Evolutionary conservation across 2,797 vertebrate genomes (phyloP).

Genomic region (Danio kyathit): DNA sequence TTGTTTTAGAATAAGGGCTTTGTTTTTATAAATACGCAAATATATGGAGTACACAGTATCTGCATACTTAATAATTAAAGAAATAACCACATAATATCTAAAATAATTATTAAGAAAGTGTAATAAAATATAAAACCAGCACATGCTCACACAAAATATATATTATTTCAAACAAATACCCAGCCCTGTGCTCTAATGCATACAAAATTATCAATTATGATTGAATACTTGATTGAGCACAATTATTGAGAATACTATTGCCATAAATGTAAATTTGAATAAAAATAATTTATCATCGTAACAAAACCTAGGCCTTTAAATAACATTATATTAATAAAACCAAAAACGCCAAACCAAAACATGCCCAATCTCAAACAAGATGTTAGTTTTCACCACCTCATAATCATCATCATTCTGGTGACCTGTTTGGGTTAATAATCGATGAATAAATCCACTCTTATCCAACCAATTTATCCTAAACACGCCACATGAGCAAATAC

Average conservation of each 20-base stretch:
- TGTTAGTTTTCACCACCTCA: constrained; percentile 13
- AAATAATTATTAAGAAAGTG: too few relatives aligned
- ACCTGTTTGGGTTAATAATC: constrained; percentile 32
- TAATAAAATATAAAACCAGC: too few relatives aligned
- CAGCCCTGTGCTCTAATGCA: not conserved
- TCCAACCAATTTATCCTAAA: not conserved
- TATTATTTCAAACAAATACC: not conserved
- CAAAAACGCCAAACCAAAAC: not conserved
- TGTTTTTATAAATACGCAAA: too few relatives aligned
- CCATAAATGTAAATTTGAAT: not conserved
- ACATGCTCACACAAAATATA: too few relatives aligned
- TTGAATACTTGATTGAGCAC: too few relatives aligned
- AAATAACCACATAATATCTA: too few relatives aligned
- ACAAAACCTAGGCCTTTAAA: not conserved
- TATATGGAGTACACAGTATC: too few relatives aligned
- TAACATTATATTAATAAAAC: not conserved
- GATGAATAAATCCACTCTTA: not conserved
- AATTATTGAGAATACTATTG: too few relatives aligned
- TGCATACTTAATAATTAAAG: too few relatives aligned
- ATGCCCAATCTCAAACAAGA: constrained; percentile 1
- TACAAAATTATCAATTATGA: not conserved
- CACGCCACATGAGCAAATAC: not conserved
- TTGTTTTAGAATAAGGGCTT: too few relatives aligned
- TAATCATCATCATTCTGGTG: not conserved
- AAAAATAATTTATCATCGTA: not conserved